Percentiles rank a stretch among this genome's conserved stretches.
These are phyloP conservation scores for Pongo abelii DNA, from an alignment of 2,113 vertebrate species.

Conservation along the genomic window DNA sequence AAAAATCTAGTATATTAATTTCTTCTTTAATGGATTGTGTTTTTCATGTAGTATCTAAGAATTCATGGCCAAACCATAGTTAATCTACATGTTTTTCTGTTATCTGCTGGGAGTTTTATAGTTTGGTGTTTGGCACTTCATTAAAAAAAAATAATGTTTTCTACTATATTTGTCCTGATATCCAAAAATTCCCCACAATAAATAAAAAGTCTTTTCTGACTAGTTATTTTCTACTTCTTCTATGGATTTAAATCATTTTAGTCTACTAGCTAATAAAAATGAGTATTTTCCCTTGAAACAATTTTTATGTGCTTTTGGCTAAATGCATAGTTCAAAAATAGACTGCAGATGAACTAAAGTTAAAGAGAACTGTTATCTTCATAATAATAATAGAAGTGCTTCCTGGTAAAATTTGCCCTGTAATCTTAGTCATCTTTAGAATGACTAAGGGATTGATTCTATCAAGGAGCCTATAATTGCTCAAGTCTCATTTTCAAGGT, in stretches of 20 bases:
- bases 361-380: neutral
- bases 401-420: neutral
- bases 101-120: neutral
- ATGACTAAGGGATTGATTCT: neutral
- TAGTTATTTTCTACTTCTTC: slow-evolving; percentile 1
- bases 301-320: slow-evolving; percentile 23
- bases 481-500: neutral
- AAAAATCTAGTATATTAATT: neutral
- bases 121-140: neutral
- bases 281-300: neutral
- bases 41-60: neutral
- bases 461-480: neutral
- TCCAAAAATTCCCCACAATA: neutral
- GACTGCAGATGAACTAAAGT: neutral
- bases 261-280: neutral
- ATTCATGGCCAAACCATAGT: neutral
- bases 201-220: neutral
- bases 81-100: neutral
- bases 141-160: neutral
- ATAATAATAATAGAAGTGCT: neutral
- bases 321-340: slow-evolving; percentile 34
- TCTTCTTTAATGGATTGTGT: neutral
- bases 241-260: neutral
- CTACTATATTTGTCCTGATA: neutral
- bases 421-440: neutral